phyloP scores from a whole-genome alignment of 1,140 invertebrate genomes.

The Laupala kohalensis region DNA sequence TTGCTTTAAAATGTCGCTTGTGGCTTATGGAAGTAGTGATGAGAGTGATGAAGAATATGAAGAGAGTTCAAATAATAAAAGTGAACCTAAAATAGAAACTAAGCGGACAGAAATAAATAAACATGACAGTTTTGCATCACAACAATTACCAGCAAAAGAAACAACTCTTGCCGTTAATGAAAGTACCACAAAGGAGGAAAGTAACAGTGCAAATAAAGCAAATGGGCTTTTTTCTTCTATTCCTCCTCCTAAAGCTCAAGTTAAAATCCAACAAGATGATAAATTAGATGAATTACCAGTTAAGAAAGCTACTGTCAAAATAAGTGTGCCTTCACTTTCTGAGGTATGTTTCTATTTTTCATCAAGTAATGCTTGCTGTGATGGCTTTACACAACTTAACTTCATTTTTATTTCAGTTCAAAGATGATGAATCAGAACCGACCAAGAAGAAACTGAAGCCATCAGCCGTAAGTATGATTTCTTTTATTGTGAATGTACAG shows the following conservation, averaged over 20 bases:
- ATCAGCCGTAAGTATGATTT: slow-evolving; percentile 14
- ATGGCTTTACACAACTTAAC: no score
- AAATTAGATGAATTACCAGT: neutral
- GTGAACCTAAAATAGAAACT: neutral
- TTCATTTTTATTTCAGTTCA: slow-evolving; percentile 25
- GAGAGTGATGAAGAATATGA: slow-evolving; percentile 9
- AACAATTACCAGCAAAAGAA: neutral
- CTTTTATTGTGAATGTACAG: no score
- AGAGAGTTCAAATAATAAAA: neutral
- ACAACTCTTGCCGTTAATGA: neutral
- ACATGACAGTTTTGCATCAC: no score
- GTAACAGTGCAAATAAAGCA: neutral
- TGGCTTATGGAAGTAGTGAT: slow-evolving; percentile 12
- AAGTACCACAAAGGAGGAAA: neutral
- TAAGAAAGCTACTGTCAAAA: slow-evolving; percentile 8
- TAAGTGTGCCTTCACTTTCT: slow-evolving; percentile 8
- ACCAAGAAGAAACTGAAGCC: slow-evolving; percentile 20
- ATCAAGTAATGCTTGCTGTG: neutral
- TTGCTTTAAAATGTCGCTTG: neutral
- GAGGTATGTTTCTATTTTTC: neutral
- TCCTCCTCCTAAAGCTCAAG: neutral
- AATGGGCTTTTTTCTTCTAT: slow-evolving; percentile 3
- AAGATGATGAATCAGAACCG: slow-evolving; percentile 26
- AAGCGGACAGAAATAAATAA: no score
- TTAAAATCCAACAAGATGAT: neutral